Evolutionary conservation across 2,888 invertebrate species (phyloP), one percentile per base, ranked within the genome.

Genomic region (Leucophenga montana): DNA sequence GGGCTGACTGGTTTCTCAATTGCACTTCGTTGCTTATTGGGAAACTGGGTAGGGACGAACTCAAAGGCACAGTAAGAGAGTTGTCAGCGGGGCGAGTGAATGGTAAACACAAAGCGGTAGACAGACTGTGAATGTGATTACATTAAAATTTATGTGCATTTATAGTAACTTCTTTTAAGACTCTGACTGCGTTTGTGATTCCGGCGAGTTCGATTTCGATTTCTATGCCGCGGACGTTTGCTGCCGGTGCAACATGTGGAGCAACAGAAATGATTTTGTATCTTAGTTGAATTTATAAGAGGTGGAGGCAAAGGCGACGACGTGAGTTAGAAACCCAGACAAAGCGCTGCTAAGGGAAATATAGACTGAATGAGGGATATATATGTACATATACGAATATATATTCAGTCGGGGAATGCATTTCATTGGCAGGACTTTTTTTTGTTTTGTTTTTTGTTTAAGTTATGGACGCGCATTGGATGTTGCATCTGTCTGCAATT

Each of bases 121-220:
- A 39, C 39, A 39, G 39, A 16, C 50, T 50, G 50, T 18, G 50
- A 50, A 50, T 83, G 84, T 84, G 83, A 82, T 85, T 83, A 81
- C 83, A 85, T 84, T 84, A 82, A 81, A 83, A 83, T 83, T 85
- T 83, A 83, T 83, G 83, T 84, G 83, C 84, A 85, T 83, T 83
- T 83, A 76, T 81, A 82, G 33, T 59, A 59, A 59, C 33, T 59
- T 59, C 59, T 59, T 33, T 56, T 20, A 50, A 50, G 18, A 50
- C n/a, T 16, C 70, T 77, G 64, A 18, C 27, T 46, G 48, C 20
- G 74, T 76, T 73, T 73, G 39, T 73, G 76, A 74, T 77, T 77
- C 78, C 74, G 73, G 74, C 75, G 74, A 74, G 82, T 75, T 39
- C 56, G 57, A 39, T 57, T 46, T 67, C 62, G 73, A 16, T 44